A percentile compares a stretch with the other conserved stretches of the same genome.
Evolutionary conservation across 30 jellyfish, hydroid and myxozoan species (phyloP).

Genomic region (Nemopilema nomurai): DNA sequence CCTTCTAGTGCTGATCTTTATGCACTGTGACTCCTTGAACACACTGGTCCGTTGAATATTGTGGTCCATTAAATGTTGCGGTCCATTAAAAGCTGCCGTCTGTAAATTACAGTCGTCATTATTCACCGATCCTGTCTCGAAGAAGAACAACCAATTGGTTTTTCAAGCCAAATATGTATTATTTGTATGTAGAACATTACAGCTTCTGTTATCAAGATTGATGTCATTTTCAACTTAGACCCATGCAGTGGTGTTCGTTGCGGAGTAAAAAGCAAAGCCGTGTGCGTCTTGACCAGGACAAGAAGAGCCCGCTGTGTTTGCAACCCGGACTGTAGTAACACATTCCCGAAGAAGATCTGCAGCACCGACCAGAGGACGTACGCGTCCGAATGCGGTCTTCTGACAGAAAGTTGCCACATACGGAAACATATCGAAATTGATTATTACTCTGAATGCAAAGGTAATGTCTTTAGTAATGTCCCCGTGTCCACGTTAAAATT

Average conservation of each 20-base stretch:
- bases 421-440: slow-evolving; percentile 49
- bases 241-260: slow-evolving; percentile 65
- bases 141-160: neutral
- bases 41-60: no score
- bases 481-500: no score
- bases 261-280: slow-evolving; percentile 28
- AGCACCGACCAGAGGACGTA: slow-evolving; percentile 72
- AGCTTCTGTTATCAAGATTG: neutral
- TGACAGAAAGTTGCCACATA: slow-evolving; percentile 42
- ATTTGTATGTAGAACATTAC: no score
- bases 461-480: slow-evolving; percentile 4
- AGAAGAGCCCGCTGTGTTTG: slow-evolving; percentile 69
- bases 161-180: no score
- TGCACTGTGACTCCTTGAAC: no score
- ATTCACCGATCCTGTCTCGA: no score
- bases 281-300: slow-evolving; percentile 32
- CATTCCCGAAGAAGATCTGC: slow-evolving; percentile 55
- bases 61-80: no score
- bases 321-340: slow-evolving; percentile 49
- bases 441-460: slow-evolving; percentile 57
- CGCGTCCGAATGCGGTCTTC: slow-evolving; percentile 62
- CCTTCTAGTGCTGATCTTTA: no score
- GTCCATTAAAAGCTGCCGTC: no score
- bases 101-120: no score
- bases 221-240: slow-evolving; percentile 13